Percentiles rank a stretch among this genome's conserved stretches.
These are phyloP conservation scores for Chionomys nivalis DNA, from an alignment of 2,113 vertebrate genomes.

Conservation along the genomic window DNA sequence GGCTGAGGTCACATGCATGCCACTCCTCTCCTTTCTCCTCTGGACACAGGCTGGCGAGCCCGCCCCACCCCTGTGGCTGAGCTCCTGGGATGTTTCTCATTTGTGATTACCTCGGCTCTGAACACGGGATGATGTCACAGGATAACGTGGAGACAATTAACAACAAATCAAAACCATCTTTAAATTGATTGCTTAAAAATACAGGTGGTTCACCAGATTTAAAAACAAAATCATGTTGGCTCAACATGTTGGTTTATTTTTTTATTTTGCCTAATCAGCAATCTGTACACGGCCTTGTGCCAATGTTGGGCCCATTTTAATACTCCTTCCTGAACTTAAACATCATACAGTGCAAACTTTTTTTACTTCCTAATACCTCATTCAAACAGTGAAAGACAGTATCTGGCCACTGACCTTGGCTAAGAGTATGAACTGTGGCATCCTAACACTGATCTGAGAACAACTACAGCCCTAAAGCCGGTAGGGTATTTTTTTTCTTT, in stretches of 20 bases:
- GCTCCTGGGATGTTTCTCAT: not conserved
- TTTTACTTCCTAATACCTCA: not conserved
- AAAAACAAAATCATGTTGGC: constrained; percentile 74
- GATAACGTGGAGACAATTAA: constrained; percentile 50
- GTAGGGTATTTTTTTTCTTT: no score
- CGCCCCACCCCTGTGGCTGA: no score
- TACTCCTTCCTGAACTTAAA: constrained; percentile 41
- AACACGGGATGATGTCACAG: not conserved
- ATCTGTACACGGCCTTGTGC: constrained; percentile 69
- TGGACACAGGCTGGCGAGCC: not conserved
- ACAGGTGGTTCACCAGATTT: constrained; percentile 79
- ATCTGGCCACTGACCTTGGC: not conserved
- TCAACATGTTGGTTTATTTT: constrained; percentile 65
- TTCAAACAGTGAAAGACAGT: not conserved
- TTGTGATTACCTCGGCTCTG: not conserved
- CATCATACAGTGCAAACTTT: not conserved
- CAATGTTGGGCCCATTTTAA: constrained; percentile 68
- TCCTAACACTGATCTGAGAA: not conserved
- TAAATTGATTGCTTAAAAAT: constrained; percentile 61
- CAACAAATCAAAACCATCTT: constrained; percentile 61
- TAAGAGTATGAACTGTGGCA: not conserved
- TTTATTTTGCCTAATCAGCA: constrained; percentile 77
- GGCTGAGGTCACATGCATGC: not conserved
- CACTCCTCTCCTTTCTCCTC: not conserved
- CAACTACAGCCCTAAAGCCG: not conserved